A percentile compares a stretch with the other conserved stretches of the same genome.
phyloP scores from a whole-genome alignment of 2,113 vertebrate genomes.

The Lepus americanus region DNA sequence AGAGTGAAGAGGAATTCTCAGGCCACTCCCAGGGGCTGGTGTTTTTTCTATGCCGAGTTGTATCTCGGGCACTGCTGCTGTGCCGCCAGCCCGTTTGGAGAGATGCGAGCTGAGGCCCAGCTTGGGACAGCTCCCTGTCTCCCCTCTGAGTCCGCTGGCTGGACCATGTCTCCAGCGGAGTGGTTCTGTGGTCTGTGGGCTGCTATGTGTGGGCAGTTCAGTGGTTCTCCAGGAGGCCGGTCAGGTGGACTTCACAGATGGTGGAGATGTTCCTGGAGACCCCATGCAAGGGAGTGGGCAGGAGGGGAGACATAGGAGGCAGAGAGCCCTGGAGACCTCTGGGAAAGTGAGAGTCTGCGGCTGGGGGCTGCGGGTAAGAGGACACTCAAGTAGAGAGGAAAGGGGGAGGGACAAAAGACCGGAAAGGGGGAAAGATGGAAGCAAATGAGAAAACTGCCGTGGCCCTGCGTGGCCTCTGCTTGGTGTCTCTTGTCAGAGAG shows the following conservation, averaged over 20 bases:
- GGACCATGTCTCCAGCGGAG: not conserved
- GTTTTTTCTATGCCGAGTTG: accelerated
- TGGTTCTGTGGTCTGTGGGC: not conserved
- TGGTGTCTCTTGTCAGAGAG: not conserved
- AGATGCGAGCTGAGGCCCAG: not conserved
- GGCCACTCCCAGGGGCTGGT: accelerated
- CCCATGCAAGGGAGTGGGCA: not conserved
- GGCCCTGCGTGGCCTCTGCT: not conserved
- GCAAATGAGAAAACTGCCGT: not conserved
- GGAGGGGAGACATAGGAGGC: not conserved
- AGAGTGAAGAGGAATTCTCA: not conserved
- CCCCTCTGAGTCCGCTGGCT: not conserved
- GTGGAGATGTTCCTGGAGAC: no score
- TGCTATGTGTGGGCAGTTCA: not conserved
- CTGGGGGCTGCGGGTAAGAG: not conserved
- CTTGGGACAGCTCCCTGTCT: not conserved
- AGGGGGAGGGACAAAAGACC: no score
- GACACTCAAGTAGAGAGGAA: no score
- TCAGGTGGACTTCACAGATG: not conserved
- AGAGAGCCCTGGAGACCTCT: not conserved
- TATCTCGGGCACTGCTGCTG: not conserved
- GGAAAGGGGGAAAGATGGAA: not conserved
- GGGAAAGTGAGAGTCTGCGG: not conserved
- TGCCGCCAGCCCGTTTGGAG: not conserved
- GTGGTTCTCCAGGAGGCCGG: not conserved